Evolutionary conservation across 1,140 invertebrate species (phyloP).

Genomic region (Ips nitidus): DNA sequence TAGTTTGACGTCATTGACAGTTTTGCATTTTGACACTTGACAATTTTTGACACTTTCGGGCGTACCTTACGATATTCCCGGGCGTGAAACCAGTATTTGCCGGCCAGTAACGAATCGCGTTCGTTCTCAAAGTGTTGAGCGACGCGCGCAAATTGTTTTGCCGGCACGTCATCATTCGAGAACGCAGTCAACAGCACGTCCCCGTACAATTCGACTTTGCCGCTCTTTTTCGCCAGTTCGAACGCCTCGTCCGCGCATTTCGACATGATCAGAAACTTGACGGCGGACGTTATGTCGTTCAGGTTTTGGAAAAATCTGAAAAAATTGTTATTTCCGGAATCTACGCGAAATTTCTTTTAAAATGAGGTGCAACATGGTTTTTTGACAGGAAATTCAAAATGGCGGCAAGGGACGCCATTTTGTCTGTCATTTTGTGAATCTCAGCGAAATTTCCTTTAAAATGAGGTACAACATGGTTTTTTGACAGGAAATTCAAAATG

Average conservation of each 20-base stretch:
- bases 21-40: not conserved
- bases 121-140: slow-evolving; percentile 92
- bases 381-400: too few relatives aligned
- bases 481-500: too few relatives aligned
- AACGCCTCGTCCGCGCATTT: slow-evolving; percentile 90
- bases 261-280: slow-evolving; percentile 94
- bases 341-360: too few relatives aligned
- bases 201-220: slow-evolving; percentile 90
- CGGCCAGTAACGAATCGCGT: slow-evolving; percentile 83
- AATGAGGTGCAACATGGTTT: too few relatives aligned
- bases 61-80: slow-evolving; percentile 79
- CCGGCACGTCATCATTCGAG: slow-evolving; percentile 65
- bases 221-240: slow-evolving; percentile 84
- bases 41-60: not conserved
- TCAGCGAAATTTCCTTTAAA: too few relatives aligned
- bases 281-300: slow-evolving; percentile 92
- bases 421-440: too few relatives aligned
- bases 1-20: not conserved
- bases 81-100: slow-evolving; percentile 92
- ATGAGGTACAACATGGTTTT: too few relatives aligned
- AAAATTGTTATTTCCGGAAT: slow-evolving; percentile 2
- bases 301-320: slow-evolving; percentile 89
- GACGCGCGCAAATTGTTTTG: slow-evolving; percentile 83
- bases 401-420: too few relatives aligned
- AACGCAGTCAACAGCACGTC: slow-evolving; percentile 79